A percentile compares a stretch with the other conserved stretches of the same genome.
phyloP scores from a whole-genome alignment of 2,888 invertebrate species.

The Thereva nobilitata region DNA sequence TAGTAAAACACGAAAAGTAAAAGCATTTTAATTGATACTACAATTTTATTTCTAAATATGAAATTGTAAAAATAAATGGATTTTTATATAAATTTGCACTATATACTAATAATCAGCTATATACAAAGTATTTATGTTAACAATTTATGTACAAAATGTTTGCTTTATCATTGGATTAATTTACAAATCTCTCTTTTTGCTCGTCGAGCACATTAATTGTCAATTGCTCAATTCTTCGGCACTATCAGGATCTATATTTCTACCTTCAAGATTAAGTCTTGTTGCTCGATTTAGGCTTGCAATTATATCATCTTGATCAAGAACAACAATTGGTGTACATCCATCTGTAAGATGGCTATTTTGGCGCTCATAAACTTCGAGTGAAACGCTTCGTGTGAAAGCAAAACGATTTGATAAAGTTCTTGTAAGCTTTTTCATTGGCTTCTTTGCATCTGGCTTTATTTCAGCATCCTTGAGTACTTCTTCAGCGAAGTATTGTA shows the following conservation, averaged over 20 bases:
- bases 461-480: conserved; percentile 57
- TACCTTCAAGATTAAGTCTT: conserved; percentile 48
- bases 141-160: too few relatives aligned
- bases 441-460: conserved; percentile 42
- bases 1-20: too few relatives aligned
- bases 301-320: conserved; percentile 53
- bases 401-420: conserved; percentile 57
- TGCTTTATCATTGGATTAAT: too few relatives aligned
- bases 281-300: conserved; percentile 54
- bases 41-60: too few relatives aligned
- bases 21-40: too few relatives aligned
- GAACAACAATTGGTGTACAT: conserved; percentile 57
- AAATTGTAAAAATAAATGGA: too few relatives aligned
- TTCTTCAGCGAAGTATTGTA: conserved; percentile 65
- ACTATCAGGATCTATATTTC: conserved; percentile 55
- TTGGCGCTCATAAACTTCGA: conserved; percentile 57
- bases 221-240: conserved; percentile 56
- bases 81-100: too few relatives aligned
- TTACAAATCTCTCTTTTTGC: too few relatives aligned
- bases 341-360: conserved; percentile 55
- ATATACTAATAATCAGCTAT: too few relatives aligned
- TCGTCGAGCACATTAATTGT: conserved; percentile 21
- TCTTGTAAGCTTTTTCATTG: conserved; percentile 56
- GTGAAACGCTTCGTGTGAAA: conserved; percentile 58
- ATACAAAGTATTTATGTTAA: too few relatives aligned